Evolutionary conservation across 2,797 vertebrate species (phyloP).

Genomic region (Loris lydekkerianus): DNA sequence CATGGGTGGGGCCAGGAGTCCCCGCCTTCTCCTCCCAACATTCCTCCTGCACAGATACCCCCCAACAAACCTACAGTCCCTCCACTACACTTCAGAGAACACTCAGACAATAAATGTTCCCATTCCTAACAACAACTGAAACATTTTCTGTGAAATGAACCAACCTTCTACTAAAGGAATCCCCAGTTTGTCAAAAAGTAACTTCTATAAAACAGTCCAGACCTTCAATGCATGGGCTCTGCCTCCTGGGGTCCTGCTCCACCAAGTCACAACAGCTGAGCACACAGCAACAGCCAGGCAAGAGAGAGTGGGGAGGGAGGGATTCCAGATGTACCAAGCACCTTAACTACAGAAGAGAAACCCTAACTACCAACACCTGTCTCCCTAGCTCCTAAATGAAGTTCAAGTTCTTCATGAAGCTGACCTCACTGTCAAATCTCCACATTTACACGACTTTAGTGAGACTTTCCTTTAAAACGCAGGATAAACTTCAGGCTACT

Average conservation of each 20-base stretch:
- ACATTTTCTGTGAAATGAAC: accelerated
- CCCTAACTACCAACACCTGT: background rate
- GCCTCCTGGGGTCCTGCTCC: background rate
- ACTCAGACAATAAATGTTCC: accelerated
- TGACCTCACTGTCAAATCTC: accelerated
- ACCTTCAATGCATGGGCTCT: accelerated
- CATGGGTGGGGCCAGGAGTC: background rate
- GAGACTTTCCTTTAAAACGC: background rate
- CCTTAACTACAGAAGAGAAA: accelerated
- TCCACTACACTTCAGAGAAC: accelerated
- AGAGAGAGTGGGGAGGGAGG: too few relatives aligned
- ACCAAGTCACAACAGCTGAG: accelerated
- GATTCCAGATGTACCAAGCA: accelerated
- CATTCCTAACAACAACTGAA: accelerated
- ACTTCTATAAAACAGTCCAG: accelerated
- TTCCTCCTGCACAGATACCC: background rate
- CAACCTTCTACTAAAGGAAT: accelerated
- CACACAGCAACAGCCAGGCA: accelerated
- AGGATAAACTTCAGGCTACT: accelerated
- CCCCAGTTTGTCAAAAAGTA: accelerated
- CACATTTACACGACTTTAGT: background rate
- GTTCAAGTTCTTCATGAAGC: accelerated
- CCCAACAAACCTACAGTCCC: accelerated
- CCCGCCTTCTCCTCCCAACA: background rate
- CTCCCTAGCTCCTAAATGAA: accelerated